Evolutionary conservation across 2,797 vertebrate species (phyloP).

Genomic region (Hafferia zeledoni): DNA sequence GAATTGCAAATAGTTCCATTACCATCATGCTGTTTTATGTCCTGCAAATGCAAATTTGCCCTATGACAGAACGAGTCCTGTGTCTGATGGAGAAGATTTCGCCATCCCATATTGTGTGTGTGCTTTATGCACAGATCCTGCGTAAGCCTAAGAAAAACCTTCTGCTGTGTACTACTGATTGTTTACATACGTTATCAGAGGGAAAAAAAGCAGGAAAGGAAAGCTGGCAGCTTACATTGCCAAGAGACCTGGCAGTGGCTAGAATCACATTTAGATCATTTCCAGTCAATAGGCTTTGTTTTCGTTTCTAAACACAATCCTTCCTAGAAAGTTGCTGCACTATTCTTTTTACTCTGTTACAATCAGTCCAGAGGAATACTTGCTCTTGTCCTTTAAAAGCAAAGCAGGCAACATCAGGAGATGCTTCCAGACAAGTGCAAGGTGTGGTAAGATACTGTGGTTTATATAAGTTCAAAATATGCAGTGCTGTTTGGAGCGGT

Average conservation of each 20-base stretch:
- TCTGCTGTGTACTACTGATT: conserved; percentile 50
- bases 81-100: conserved; percentile 38
- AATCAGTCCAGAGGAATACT: neutral
- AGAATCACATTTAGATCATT: conserved; percentile 21
- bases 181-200: conserved; percentile 61
- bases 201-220: conserved; percentile 54
- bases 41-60: conserved; percentile 18
- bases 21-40: neutral
- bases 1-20: conserved; percentile 32
- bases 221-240: conserved; percentile 35
- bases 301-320: neutral
- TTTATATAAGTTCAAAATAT: conserved; percentile 17
- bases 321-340: conserved; percentile 46
- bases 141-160: conserved; percentile 29
- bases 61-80: neutral
- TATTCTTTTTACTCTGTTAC: neutral
- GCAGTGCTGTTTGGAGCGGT: conserved; percentile 25
- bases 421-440: conserved; percentile 18
- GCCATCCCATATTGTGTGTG: neutral
- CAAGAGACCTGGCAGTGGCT: conserved; percentile 47
- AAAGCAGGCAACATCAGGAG: neutral
- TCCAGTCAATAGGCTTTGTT: conserved; percentile 54
- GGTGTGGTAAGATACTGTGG: neutral
- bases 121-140: conserved; percentile 13
- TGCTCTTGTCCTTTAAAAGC: neutral